Evolutionary conservation across 2,113 vertebrate species (phyloP).

Genomic region (Merops nubicus): DNA sequence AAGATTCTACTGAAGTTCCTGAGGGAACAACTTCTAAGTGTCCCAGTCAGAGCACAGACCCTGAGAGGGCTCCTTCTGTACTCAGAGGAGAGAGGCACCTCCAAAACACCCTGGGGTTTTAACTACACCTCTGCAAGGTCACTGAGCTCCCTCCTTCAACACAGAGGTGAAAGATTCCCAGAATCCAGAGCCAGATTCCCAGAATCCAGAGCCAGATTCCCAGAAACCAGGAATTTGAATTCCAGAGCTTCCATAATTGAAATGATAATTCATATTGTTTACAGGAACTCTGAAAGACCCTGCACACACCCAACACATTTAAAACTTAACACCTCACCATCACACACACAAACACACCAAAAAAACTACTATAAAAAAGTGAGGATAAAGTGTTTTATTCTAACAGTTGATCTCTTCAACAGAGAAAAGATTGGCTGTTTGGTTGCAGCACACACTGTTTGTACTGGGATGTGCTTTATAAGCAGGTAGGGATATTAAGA

Average conservation of each 20-base stretch:
- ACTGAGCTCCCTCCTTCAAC: neutral
- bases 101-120: neutral
- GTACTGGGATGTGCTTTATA: neutral
- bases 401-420: neutral
- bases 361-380: neutral
- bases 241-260: neutral
- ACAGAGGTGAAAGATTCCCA: neutral
- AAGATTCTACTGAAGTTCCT: neutral
- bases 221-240: too few relatives aligned
- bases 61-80: neutral
- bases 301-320: neutral
- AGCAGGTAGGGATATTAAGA: neutral
- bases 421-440: neutral
- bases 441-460: neutral
- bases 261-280: neutral
- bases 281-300: neutral
- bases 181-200: too few relatives aligned
- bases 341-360: too few relatives aligned
- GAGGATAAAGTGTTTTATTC: neutral
- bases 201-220: too few relatives aligned
- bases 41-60: neutral
- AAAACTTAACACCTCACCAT: neutral
- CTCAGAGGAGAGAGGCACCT: neutral
- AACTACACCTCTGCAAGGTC: neutral
- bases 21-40: conserved; percentile 10